Percentiles rank a stretch among this genome's conserved stretches.
These are phyloP conservation scores for Myotis lucifugus DNA, from an alignment of 2,113 vertebrate species.

Conservation along the genomic window DNA sequence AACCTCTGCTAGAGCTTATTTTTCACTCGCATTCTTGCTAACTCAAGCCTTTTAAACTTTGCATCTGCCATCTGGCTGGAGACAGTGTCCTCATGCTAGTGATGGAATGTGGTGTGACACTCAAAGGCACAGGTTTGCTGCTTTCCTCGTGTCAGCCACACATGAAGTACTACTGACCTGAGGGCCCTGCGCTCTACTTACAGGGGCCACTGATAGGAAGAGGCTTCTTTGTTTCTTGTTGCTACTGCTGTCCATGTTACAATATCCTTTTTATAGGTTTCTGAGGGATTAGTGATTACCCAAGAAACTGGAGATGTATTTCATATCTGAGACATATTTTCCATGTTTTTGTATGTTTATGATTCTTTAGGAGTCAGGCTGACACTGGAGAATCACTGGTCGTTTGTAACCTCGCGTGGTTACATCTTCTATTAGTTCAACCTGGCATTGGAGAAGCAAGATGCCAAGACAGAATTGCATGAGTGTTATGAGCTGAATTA, in stretches of 20 bases:
- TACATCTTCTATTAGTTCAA: background rate
- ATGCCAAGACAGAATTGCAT: background rate
- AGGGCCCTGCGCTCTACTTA: background rate
- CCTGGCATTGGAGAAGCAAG: background rate
- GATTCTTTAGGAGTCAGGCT: background rate
- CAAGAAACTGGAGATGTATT: background rate
- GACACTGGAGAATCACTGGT: background rate
- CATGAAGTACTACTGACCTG: background rate
- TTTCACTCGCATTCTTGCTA: conserved; percentile 24
- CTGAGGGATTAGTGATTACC: background rate
- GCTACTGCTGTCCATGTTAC: background rate
- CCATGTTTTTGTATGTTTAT: background rate
- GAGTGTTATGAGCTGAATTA: background rate
- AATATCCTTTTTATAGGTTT: background rate
- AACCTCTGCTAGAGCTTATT: background rate
- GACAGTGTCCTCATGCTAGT: background rate
- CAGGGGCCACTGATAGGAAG: background rate
- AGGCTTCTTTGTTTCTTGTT: background rate
- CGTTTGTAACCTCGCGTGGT: background rate
- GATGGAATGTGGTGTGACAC: background rate
- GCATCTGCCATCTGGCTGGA: background rate
- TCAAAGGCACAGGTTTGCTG: background rate
- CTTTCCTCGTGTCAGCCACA: background rate
- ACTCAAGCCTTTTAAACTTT: background rate
- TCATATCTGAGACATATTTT: background rate